These are phyloP conservation scores for Zeugodacus cucurbitae DNA, from an alignment of 1,140 invertebrate genomes.

Conservation along the genomic window DNA sequence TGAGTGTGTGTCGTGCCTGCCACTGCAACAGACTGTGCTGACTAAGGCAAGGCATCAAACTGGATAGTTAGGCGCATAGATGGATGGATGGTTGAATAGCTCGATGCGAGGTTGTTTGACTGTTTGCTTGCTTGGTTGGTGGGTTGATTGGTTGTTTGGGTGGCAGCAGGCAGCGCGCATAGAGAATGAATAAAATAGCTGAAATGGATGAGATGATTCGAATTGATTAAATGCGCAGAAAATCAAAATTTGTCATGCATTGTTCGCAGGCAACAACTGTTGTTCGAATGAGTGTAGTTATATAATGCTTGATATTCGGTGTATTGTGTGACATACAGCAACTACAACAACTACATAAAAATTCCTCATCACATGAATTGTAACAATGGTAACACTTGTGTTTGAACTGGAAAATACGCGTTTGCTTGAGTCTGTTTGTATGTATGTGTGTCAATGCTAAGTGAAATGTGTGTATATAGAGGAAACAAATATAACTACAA, in stretches of 20 bases:
- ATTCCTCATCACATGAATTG: conserved; percentile 27
- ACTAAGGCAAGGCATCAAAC: background rate
- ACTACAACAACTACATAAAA: conserved; percentile 37
- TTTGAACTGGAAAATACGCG: background rate
- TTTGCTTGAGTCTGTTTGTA: background rate
- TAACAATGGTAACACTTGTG: conserved; percentile 21
- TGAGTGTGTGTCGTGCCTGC: background rate
- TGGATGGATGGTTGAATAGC: background rate
- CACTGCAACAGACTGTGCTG: background rate
- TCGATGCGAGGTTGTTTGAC: background rate
- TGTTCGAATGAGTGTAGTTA: background rate
- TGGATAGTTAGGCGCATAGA: background rate
- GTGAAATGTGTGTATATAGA: background rate
- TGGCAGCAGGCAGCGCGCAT: background rate
- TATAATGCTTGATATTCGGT: conserved; percentile 25
- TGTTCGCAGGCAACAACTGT: conserved; percentile 53
- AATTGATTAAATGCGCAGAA: conserved; percentile 58
- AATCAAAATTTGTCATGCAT: conserved; percentile 63
- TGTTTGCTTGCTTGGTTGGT: background rate
- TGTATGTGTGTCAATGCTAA: background rate
- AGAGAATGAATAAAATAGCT: conserved; percentile 39
- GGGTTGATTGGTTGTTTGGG: background rate
- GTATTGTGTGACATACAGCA: conserved; percentile 13
- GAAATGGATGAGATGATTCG: conserved; percentile 43
- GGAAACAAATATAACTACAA: too few species aligned